Evolutionary conservation across 2,113 vertebrate species (phyloP), one percentile per base, ranked within the genome.

Genomic region (Syngnathoides biaculeatus): DNA sequence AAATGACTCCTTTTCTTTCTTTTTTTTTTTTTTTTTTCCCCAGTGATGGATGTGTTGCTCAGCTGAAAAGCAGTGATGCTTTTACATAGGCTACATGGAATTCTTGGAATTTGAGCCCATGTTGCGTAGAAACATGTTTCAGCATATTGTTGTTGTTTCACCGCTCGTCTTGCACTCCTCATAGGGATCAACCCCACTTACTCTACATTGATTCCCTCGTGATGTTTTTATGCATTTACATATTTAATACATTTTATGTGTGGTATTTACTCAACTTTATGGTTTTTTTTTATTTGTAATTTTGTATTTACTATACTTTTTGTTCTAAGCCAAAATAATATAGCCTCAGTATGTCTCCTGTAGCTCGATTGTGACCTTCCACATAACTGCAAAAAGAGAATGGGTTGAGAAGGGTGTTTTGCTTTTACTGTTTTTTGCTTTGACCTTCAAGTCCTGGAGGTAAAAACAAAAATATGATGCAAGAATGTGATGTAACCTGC

Each of bases 101-200:
- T 65, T 65, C 30, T 35, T 52, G 45, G 63, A 65, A 65, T 65
- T 65, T 30, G 9, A 64, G 17, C 13, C 24, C 42, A 64, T 20
- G 42, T 27, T 38, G 27, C 20, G 20, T 65, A 30, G 27, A 65
- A 52, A 52, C 45, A 35, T 65, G 63, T 65, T 65, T 65, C 19
- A 52, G 17, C 45, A 20, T 35, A 65, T n/a, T 52, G 47, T 27
- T 35, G 27, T 17, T 35, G 8, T 27, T 50, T 50, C 26, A n/a
- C 17, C 9, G 9, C 63, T 65, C 19, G 9, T 47, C 30, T 19
- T 52, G 45, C 8, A 50, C 45, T 22, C 8, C 8, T 63, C 22
- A 17, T 14, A 15, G 26, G 24, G 55, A 19, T 57, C 26, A 22
- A 30, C 24, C 26, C 17, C 14, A 57, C 26, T 30, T 48, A 30